Percentiles rank a stretch among this genome's conserved stretches.
Conservation (phyloP, 2,113 vertebrate genomes). For the Accipiter virgatus region DNA sequence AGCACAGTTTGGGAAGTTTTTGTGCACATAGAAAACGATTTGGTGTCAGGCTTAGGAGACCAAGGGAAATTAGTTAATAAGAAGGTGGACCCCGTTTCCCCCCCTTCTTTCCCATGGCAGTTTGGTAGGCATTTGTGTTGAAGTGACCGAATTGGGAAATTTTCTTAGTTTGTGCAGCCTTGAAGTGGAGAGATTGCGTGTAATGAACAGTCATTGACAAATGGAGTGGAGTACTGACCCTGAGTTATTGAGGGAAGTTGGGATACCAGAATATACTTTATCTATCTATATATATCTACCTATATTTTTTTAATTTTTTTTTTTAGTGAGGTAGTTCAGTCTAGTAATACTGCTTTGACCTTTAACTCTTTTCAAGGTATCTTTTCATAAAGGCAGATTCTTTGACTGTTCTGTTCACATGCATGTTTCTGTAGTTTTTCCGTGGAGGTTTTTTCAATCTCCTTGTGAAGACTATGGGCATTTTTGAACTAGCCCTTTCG, state of each 20-base stretch:
- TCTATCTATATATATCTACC: too few relatives aligned
- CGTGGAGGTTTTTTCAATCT: neutral
- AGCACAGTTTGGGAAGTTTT: neutral
- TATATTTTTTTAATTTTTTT: neutral
- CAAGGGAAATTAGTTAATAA: neutral
- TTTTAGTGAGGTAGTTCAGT: neutral
- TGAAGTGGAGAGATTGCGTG: neutral
- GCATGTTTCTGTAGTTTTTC: neutral
- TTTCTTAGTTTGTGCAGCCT: neutral
- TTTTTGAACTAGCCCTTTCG: neutral
- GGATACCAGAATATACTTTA: too few relatives aligned
- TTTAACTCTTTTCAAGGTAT: neutral
- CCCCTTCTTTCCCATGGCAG: fast-evolving
- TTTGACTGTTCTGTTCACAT: neutral
- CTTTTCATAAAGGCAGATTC: neutral
- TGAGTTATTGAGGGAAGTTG: neutral
- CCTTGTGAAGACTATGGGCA: fast-evolving
- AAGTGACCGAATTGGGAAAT: neutral
- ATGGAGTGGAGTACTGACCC: neutral
- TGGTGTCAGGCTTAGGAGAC: neutral
- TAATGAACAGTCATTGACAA: too few relatives aligned
- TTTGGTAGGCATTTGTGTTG: neutral
- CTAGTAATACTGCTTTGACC: neutral
- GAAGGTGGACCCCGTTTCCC: too few relatives aligned
- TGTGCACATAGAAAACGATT: fast-evolving